phyloP scores from a whole-genome alignment of 2,888 invertebrate genomes.

The Acanthoscelides obtectus region DNA sequence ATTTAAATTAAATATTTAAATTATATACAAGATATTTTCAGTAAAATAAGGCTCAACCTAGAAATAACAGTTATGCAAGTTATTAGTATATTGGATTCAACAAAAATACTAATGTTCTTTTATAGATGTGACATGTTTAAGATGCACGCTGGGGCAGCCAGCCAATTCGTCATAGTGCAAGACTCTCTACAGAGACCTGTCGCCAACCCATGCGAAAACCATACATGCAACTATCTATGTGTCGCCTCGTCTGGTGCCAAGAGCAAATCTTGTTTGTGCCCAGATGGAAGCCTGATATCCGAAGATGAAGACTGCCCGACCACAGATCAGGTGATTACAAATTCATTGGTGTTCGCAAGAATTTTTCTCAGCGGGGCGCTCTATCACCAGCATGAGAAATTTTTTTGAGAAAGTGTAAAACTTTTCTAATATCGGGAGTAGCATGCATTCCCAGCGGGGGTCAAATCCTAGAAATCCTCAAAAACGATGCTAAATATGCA shows the following conservation, averaged over 20 bases:
- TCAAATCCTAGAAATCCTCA: no score
- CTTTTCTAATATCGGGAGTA: no score
- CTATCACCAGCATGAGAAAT: no score
- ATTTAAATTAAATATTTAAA: no score
- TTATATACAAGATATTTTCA: no score
- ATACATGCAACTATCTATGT: constrained; percentile 60
- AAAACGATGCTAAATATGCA: no score
- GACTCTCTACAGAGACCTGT: constrained; percentile 52
- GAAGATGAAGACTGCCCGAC: constrained; percentile 39
- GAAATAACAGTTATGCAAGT: no score
- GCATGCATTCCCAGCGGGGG: no score
- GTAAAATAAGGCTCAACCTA: no score
- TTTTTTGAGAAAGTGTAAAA: no score
- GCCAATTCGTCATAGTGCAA: constrained; percentile 54
- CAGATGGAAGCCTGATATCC: constrained; percentile 47
- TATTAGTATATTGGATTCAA: no score
- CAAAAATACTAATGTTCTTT: constrained; percentile 27
- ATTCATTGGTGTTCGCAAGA: no score
- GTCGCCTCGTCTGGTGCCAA: constrained; percentile 48
- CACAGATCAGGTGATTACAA: constrained; percentile 11
- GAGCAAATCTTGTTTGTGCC: constrained; percentile 53
- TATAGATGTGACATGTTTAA: constrained; percentile 48
- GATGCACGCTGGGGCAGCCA: constrained; percentile 47
- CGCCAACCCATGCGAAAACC: constrained; percentile 50
- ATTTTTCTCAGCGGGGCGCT: not conserved